Evolutionary conservation across 2,888 invertebrate species (phyloP).

Genomic region (Oxycera nigricornis): DNA sequence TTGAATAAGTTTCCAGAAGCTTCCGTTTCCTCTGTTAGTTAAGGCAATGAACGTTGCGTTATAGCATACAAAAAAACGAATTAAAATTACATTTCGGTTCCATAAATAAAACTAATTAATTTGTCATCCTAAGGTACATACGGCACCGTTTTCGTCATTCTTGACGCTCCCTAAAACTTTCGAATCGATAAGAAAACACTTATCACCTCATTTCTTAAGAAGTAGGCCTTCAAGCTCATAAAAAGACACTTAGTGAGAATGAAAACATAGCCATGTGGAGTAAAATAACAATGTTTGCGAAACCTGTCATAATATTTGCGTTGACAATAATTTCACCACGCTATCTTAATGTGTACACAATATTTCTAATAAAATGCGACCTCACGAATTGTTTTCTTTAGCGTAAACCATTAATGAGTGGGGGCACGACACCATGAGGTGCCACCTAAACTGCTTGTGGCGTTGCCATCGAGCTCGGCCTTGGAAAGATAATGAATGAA

Average conservation of each 20-base stretch:
- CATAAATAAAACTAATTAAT: no score
- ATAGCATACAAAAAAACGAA: no score
- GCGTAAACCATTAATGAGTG: conserved; percentile 4
- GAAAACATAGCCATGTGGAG: no score
- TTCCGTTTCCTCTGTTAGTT: no score
- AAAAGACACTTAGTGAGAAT: neutral
- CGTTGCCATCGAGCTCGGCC: neutral
- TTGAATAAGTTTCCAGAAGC: no score
- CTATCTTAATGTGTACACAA: neutral
- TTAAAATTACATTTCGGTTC: no score
- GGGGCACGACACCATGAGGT: conserved; percentile 14
- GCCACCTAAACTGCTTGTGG: conserved; percentile 15
- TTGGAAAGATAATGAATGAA: no score
- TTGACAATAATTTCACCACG: neutral
- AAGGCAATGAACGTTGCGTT: no score
- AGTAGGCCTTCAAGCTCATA: neutral
- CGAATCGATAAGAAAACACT: neutral
- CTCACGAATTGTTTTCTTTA: conserved; percentile 27
- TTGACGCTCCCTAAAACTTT: no score
- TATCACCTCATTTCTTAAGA: neutral
- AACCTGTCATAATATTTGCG: conserved; percentile 32
- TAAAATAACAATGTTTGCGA: conserved; percentile 12
- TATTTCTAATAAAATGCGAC: no score
- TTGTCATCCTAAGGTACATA: no score
- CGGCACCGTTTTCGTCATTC: no score